Conservation (phyloP, 2,888 invertebrate species). For the Dinocampus coccinellae region DNA sequence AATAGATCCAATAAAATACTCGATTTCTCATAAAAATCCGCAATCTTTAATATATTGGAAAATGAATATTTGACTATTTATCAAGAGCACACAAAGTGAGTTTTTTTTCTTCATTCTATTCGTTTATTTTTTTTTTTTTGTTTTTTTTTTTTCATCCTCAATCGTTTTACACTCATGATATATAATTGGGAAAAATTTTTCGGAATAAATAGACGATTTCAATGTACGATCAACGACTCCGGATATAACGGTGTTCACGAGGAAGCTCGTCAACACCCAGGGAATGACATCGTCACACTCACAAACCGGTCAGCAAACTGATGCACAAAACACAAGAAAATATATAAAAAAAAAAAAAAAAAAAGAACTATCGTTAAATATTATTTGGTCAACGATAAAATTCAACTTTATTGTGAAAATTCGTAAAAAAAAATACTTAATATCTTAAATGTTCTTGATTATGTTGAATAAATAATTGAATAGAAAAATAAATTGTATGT, state of each 20-base stretch:
- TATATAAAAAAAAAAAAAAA: background rate
- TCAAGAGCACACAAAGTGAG: background rate
- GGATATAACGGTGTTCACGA: conserved; percentile 19
- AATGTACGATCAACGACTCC: conserved; percentile 20
- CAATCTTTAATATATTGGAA: background rate
- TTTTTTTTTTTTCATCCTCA: too few species aligned
- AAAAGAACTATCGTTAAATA: background rate
- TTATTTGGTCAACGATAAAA: background rate
- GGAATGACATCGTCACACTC: conserved; percentile 12
- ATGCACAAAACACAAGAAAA: background rate
- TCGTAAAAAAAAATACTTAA: background rate
- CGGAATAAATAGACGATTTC: background rate
- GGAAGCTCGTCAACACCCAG: conserved; percentile 12
- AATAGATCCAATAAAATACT: conserved; percentile 14
- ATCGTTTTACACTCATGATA: too few species aligned
- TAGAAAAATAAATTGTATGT: background rate
- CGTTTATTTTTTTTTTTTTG: too few species aligned
- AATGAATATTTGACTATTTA: background rate
- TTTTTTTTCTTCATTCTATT: too few species aligned
- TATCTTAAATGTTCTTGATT: background rate
- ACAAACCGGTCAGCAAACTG: conserved; percentile 5
- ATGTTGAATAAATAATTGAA: background rate
- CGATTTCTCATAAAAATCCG: background rate
- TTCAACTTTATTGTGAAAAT: too few species aligned
- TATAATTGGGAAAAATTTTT: too few species aligned